Base-by-base conservation (phyloP, 1,140 invertebrate species). In the Microplitis demolitor region DNA sequence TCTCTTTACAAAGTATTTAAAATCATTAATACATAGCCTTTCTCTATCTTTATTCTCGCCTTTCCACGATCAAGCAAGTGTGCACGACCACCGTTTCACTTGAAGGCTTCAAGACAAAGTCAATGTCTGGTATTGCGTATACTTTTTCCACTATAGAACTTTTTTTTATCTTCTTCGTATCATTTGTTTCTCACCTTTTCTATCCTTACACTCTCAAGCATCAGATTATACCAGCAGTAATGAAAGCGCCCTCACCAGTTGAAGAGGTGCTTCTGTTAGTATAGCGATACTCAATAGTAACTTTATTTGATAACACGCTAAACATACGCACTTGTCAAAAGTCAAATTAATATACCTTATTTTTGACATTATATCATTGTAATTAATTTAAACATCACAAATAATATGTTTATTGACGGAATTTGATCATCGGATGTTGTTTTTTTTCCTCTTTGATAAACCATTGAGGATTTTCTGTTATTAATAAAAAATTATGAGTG, bases 171-270 rank as follows among this genome's bases (percentile, higher is more conserved):
- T 54, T 50, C 54, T 33, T 72, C 60, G 64, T 16, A 31, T 67
- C 53, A 74, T 16, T 78, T 76, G 79, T 80, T 79, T 79, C 78
- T 76, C 78, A 71, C 60, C 45, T 68, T 64, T 66, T 73, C 69
- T 70, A 50, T 24, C 70, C 71, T 69, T 69, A 66, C 72, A 68
- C 61, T 72, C 73, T 73, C 60, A 68, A 51, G 16, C 39, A 53
- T 33, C 33, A 45, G 8, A 37, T 80, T 82, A 80, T 76, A 69
- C 14, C 60, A 53, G 56, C 78, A 83, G 82, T 83, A 81, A 83
- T 83, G 78, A 83, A 81, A 82, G 80, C 79, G 75, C 73, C 73
- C 73, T 81, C 71, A 66, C 69, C 76, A 76, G 69, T 72, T 72
- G 73, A 76, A 75, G 75, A 71, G 74, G 75, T 78, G 76, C 74